Base-by-base conservation (phyloP, 2,888 invertebrate genomes). In the Apamea crenata region DNA sequence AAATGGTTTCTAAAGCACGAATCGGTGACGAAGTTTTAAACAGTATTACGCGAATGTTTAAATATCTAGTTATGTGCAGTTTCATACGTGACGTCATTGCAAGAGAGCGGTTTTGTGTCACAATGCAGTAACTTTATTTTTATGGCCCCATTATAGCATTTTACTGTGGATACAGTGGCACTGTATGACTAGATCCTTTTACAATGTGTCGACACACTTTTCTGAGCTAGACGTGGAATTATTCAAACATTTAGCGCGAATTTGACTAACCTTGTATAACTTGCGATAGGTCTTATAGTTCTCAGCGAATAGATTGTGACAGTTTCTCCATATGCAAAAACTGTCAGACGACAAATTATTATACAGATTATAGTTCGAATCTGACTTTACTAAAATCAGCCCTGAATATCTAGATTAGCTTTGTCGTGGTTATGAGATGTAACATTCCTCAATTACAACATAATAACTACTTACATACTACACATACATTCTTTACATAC, bases 121-220 rank as follows among this genome's bases (percentile, higher is more conserved):
- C 6, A 69, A 69, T 80, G 16, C 66, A 80, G 59, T 32, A 25
- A 40, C 18, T 68, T 67, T 67, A 67, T 63, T 79, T 50, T 61
- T 21, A 53, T 69, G 61, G n/a, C 50, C 6, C 14, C 50, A 53
- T 53, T 69, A 53, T 29, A 53, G 8, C 32, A 18, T 69, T 79
- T 29, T 29, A 79, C n/a, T 72, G 59, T 61, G 10, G 44, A 40
- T 47, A 71, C 18, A 66, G 40, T 32, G 8, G 8, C 14, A 14
- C 14, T 29, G 18, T 12, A 65, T 63, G 25, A 65, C 29, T 44
- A 21, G 5, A 21, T 25, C 8, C 18, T 72, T 67, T 18, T 5
- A 36, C n/a, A 29, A 8, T 40, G 25, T 36, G 29, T 25, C 36
- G 56, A 50, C 59, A 47, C 36, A 47, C 3, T 70, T 53, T 61